A percentile compares a stretch with the other conserved stretches of the same genome.
These are phyloP conservation scores for Coenonympha arcania DNA, from an alignment of 2,888 invertebrate species.

Conservation along the genomic window DNA sequence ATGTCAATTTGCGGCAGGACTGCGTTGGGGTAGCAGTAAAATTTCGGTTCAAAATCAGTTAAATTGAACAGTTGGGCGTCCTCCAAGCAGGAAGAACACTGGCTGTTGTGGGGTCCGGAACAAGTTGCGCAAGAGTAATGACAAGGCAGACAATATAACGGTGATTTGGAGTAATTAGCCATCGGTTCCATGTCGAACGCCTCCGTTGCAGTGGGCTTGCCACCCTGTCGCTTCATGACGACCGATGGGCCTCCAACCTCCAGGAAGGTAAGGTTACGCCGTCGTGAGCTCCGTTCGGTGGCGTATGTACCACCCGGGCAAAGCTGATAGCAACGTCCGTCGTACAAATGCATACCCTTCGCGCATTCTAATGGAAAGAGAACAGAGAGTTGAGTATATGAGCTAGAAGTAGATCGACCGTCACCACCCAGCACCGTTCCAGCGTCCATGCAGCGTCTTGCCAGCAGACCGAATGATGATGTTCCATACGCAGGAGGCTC, in stretches of 20 bases:
- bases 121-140: conserved; percentile 84
- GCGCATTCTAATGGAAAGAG: conserved; percentile 79
- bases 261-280: conserved; percentile 57
- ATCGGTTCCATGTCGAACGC: conserved; percentile 53
- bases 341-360: conserved; percentile 74
- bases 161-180: conserved; percentile 40
- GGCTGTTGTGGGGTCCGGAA: conserved; percentile 78
- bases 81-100: conserved; percentile 79
- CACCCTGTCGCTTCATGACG: conserved; percentile 50
- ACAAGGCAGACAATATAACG: conserved; percentile 76
- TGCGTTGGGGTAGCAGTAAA: conserved; percentile 69
- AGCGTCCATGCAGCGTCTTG: conserved; percentile 66
- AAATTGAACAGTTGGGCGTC: conserved; percentile 75
- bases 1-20: conserved; percentile 58
- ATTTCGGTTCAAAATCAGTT: conserved; percentile 55
- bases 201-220: conserved; percentile 42
- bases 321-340: conserved; percentile 73
- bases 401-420: conserved; percentile 43
- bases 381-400: conserved; percentile 54
- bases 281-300: conserved; percentile 54
- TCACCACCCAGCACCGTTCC: conserved; percentile 65
- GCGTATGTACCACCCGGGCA: conserved; percentile 74
- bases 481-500: conserved; percentile 48
- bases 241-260: conserved; percentile 35
- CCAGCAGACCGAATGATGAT: conserved; percentile 51